Base-by-base conservation (phyloP, 2,888 invertebrate genomes). In the Sphinx pinastri region DNA sequence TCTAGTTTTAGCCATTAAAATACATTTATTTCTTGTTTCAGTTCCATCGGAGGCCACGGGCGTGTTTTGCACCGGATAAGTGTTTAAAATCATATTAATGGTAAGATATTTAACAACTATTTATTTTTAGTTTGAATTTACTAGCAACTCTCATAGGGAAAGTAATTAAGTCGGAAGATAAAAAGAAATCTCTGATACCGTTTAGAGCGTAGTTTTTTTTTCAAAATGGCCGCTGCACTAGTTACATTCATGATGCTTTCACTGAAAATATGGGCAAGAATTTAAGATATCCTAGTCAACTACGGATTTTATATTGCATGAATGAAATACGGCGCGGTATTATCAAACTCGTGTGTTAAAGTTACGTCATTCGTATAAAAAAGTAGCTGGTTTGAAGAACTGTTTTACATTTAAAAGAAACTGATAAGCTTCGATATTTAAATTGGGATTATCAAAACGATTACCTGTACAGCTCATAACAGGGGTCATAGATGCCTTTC, bases 31-130 rank as follows among this genome's bases (percentile, higher is more conserved):
- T 74, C 71, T 84, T 71, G 81, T 91, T 88, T 51, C 92, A 93
- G 93, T 91, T 88, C 86, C 82, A 90, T 82, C 85, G 84, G 85
- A 84, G 84, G 91, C 92, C 90, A 83, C 87, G 88, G 93, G 91
- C 90, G 87, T 78, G 82, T 90, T 93, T 92, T 84, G 76, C 84
- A 83, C 82, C 85, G 89, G 84, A 92, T 91, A 90, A 86, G 90
- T 84, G 85, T 84, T 77, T 76, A 91, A 93, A 93, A 92, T 87
- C 88, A 91, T 84, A 91, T 93, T 92, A 88, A 94, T 94, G 93
- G 93, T 93, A 83, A 93, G 92, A 71, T 67, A 67, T 69, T 49
- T 25, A 49, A 19, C 49, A 25, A 25, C 25, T 25, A 13, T 49
- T 63, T 7, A 8, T n/a, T 1, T 45, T 68, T 11, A 38, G 38